Conservation (phyloP, 2,888 invertebrate genomes). For the Ectemnius cavifrons region DNA sequence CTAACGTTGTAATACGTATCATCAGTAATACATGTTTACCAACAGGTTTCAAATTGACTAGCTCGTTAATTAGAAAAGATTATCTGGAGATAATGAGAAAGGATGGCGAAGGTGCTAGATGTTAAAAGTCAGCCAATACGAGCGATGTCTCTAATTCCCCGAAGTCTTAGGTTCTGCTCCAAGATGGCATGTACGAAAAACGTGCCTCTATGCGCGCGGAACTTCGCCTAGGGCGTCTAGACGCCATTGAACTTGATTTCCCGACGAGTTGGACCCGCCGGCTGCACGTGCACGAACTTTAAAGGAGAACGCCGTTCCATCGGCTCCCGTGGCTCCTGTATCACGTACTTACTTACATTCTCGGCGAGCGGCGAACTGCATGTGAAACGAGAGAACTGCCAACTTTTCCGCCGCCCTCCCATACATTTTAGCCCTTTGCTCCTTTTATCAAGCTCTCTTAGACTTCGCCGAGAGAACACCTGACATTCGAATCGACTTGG, state of each 20-base stretch:
- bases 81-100: no score
- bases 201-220: constrained; percentile 37
- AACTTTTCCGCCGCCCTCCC: constrained; percentile 5
- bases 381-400: constrained; percentile 31
- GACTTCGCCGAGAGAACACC: no score
- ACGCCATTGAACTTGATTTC: constrained; percentile 68
- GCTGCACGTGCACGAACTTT: constrained; percentile 57
- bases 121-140: no score
- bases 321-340: constrained; percentile 40
- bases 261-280: constrained; percentile 41
- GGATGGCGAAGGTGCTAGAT: no score
- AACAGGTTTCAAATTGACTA: no score
- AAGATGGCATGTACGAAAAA: constrained; percentile 18
- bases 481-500: no score
- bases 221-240: constrained; percentile 35
- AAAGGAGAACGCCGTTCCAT: constrained; percentile 44
- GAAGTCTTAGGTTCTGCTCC: constrained; percentile 14
- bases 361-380: constrained; percentile 27
- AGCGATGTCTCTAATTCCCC: constrained; percentile 19
- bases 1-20: no score
- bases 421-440: constrained; percentile 12
- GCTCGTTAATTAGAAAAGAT: no score
- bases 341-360: constrained; percentile 33
- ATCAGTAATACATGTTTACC: no score
- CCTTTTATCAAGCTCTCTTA: not conserved